These are phyloP conservation scores for Sinodicranocentrus sp. DNA, from an alignment of 2,888 invertebrate genomes.

Conservation along the genomic window DNA sequence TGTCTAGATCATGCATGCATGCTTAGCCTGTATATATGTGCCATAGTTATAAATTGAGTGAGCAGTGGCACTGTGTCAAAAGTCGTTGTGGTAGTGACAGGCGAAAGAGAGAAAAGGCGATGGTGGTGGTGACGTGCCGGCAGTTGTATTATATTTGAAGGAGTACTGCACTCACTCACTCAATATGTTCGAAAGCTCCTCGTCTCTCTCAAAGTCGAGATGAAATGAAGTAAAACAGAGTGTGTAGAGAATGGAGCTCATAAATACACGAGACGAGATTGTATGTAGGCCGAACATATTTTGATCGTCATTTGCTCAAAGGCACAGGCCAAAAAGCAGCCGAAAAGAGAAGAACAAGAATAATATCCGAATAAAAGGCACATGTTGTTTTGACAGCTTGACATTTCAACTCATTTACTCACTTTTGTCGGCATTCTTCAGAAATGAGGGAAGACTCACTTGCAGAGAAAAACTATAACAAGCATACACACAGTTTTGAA, in stretches of 20 bases:
- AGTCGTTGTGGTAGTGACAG: conserved; percentile 63
- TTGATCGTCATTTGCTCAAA: conserved; percentile 13
- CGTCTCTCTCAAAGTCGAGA: conserved; percentile 42
- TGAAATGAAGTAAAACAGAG: conserved; percentile 58
- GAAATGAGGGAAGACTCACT: conserved; percentile 1
- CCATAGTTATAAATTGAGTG: conserved; percentile 9
- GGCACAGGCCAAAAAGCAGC: conserved; percentile 65
- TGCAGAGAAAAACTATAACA: not conserved
- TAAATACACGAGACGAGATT: not conserved
- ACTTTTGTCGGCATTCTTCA: conserved; percentile 57
- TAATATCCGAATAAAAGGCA: conserved; percentile 64
- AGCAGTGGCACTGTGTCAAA: conserved; percentile 49
- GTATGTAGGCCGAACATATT: too few species aligned
- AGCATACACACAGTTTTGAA: not conserved
- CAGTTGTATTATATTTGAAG: conserved; percentile 7
- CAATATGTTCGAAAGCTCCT: conserved; percentile 6
- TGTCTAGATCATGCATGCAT: not conserved
- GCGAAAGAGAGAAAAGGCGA: conserved; percentile 35
- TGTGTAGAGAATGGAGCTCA: conserved; percentile 19
- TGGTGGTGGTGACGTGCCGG: conserved; percentile 50
- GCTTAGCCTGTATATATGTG: not conserved
- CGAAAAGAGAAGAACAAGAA: conserved; percentile 39
- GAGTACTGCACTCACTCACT: not conserved
- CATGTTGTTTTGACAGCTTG: conserved; percentile 69
- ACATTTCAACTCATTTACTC: conserved; percentile 68